A percentile compares a stretch with the other conserved stretches of the same genome.
Evolutionary conservation across 1,140 invertebrate species (phyloP).

Genomic region (Platyscapa corneri): DNA sequence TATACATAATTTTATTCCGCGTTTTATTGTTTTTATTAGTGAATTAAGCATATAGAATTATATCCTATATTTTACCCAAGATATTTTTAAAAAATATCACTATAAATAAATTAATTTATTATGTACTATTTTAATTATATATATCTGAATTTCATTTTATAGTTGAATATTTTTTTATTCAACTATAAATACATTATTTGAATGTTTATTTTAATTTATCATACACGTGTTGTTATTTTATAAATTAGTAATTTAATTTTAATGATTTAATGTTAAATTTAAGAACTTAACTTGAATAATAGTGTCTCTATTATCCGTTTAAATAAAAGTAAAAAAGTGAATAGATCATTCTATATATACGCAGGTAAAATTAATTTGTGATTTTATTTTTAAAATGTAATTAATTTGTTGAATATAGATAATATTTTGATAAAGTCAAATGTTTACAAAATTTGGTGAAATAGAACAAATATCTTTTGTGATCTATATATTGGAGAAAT

Average conservation of each 20-base stretch:
- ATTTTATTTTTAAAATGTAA: background rate
- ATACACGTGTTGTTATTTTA: no score
- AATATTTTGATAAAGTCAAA: background rate
- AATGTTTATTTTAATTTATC: no score
- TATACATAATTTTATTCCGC: background rate
- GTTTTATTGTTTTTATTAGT: slow-evolving; percentile 8
- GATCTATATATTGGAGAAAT: background rate
- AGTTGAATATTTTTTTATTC: background rate
- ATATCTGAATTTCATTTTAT: background rate
- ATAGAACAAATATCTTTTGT: background rate
- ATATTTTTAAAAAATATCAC: background rate
- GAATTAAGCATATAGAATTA: background rate
- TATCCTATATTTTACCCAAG: background rate
- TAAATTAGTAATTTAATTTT: no score
- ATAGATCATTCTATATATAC: background rate
- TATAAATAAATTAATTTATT: background rate
- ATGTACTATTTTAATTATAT: background rate
- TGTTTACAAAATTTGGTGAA: background rate
- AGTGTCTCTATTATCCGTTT: background rate
- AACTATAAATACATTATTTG: no score
- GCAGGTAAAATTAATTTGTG: background rate
- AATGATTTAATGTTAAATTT: no score
- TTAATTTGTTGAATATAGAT: background rate
- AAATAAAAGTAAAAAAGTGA: background rate
- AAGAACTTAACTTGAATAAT: no score